Evolutionary conservation across 2,888 invertebrate species (phyloP), one percentile per base, ranked within the genome.

Genomic region (Euzetes globulus): DNA sequence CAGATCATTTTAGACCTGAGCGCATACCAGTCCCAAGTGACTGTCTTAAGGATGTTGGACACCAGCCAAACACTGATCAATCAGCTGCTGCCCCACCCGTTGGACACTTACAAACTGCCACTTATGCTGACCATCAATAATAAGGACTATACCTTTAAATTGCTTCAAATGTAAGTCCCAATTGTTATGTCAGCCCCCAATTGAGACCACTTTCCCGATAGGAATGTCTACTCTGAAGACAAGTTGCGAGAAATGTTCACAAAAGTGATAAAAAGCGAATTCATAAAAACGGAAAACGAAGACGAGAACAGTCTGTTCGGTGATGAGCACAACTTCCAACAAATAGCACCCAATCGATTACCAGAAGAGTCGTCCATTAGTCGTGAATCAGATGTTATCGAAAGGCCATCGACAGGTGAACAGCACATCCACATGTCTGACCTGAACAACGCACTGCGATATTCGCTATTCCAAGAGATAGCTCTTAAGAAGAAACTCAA

Each of bases 401-500:
- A 70, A 25, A 19, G 50, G 11, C 63, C 63, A 3, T 2, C 33
- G 17, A 11, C 41, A 1, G 27, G 1, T 1, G 60, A 33, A 9
- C 25, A 63, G 33, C 71, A 78, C 72, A 81, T 95, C 0, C 92
- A 91, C 82, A 91, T 92, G 83, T 87, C 88, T 78, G 98, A 98
- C 84, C 83, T 98, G 75, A 92, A 94, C 83, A 91, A 90, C 80
- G 90, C 92, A 0, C 82, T 98, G n/a, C 87, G 88, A 78, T 91
- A 90, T 80, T 89, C 91, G 68, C 84, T 98, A 29, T 87, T 87
- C 78, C 90, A 91, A 79, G 98, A 98, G 85, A 87, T 98, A 33
- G 87, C 90, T 3, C 86, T 89, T 77, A 84, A 87, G 55, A 87
- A 88, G 80, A 81, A 82, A 22, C 89, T 98, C 68, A 84, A 85